Percentiles rank a stretch among this genome's conserved stretches.
phyloP scores from a whole-genome alignment of 2,888 invertebrate species.

The Taenaris catops region DNA sequence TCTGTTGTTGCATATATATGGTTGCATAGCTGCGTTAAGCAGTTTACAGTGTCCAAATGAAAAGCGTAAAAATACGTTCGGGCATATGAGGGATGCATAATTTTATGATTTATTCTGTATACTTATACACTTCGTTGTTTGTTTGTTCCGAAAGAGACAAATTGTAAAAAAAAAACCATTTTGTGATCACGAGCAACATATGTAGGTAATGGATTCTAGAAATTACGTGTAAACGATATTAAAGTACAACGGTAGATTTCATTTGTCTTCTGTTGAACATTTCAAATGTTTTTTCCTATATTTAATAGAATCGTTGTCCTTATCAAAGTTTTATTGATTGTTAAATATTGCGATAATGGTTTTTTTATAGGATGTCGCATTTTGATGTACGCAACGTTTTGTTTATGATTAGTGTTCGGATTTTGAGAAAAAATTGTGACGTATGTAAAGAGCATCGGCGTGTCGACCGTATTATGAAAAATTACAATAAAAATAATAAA shows the following conservation, averaged over 20 bases:
- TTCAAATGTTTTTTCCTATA: conserved; percentile 25
- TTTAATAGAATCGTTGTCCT: conserved; percentile 46
- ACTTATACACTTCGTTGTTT: no score
- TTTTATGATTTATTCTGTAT: no score
- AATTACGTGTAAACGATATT: conserved; percentile 8
- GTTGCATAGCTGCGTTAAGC: no score
- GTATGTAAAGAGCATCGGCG: conserved; percentile 41
- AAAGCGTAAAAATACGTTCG: no score
- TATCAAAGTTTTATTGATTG: conserved; percentile 65
- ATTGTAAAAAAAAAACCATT: no score
- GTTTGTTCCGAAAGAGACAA: no score
- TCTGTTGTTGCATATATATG: no score
- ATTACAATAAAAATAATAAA: conserved; percentile 78
- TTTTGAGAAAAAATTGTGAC: conserved; percentile 38
- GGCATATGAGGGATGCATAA: no score
- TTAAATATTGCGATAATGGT: conserved; percentile 43
- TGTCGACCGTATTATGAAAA: conserved; percentile 72
- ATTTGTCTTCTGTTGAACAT: conserved; percentile 16
- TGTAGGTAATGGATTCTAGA: no score
- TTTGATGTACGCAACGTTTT: conserved; percentile 31
- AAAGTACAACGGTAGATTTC: conserved; percentile 19
- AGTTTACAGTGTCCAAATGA: no score
- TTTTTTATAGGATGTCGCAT: conserved; percentile 36
- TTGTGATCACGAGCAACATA: no score
- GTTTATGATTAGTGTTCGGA: conserved; percentile 34